phyloP scores from a whole-genome alignment of 2,797 vertebrate species.

The Crocidura indochinensis region DNA sequence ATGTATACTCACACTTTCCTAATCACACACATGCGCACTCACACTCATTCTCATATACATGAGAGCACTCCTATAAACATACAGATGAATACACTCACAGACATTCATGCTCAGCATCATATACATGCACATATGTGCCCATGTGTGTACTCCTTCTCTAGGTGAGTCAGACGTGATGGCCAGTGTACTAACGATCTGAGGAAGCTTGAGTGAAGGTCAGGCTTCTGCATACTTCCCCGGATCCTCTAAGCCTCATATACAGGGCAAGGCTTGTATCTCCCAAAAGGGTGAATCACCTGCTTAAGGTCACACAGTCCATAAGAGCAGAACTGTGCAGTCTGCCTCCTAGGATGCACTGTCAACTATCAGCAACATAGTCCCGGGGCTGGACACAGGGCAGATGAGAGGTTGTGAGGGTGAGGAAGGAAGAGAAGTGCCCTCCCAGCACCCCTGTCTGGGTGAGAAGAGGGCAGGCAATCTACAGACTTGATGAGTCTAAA shows the following conservation, averaged over 20 bases:
- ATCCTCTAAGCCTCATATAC: background rate
- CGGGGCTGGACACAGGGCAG: background rate
- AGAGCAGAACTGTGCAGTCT: background rate
- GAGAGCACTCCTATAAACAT: no score
- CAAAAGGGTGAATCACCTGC: background rate
- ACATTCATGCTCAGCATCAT: no score
- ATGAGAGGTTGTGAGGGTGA: rapidly evolving
- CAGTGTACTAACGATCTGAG: no score
- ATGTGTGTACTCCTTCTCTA: no score
- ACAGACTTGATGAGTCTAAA: conserved; percentile 64
- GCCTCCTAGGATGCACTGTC: background rate
- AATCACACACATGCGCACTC: no score
- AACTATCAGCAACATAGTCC: background rate
- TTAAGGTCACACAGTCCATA: conserved; percentile 36
- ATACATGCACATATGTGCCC: no score
- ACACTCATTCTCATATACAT: no score
- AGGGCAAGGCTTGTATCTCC: background rate
- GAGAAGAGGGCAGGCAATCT: conserved; percentile 27
- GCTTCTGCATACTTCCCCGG: background rate
- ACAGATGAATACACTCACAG: no score
- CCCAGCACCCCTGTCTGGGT: background rate
- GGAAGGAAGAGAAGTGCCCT: background rate
- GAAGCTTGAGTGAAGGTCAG: background rate
- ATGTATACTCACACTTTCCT: no score
- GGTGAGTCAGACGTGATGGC: no score